Evolutionary conservation across 2,113 vertebrate genomes (phyloP).

Genomic region (Takifugu bimaculatus): DNA sequence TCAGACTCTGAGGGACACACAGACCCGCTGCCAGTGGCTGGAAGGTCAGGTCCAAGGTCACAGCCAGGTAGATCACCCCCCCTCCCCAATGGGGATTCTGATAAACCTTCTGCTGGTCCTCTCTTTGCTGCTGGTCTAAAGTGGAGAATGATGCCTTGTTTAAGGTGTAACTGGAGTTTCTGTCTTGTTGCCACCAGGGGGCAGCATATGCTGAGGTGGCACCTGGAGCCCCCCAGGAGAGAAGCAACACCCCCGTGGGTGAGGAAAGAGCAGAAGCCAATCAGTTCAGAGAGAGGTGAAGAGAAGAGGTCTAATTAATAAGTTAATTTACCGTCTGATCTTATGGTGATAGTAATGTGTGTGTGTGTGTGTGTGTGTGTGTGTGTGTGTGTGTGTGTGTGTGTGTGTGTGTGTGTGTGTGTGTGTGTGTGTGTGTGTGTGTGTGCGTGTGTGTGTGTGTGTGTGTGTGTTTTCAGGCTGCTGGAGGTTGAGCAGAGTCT

Average conservation of each 20-base stretch:
- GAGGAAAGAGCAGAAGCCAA: conserved; percentile 68
- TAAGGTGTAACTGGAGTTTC: background rate
- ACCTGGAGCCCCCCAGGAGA: conserved; percentile 85
- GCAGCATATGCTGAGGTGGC: conserved; percentile 74
- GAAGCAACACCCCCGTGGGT: conserved; percentile 61
- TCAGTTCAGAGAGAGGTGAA: conserved; percentile 81
- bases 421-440: background rate
- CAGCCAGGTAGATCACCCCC: conserved; percentile 21
- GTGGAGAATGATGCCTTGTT: too few species aligned
- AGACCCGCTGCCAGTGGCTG: conserved; percentile 78
- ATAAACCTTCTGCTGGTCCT: too few species aligned
- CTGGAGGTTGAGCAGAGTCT: conserved; percentile 78
- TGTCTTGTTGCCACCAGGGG: conserved; percentile 61
- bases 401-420: background rate
- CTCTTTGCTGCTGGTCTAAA: too few species aligned
- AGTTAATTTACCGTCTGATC: background rate
- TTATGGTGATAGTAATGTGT: background rate
- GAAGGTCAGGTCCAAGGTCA: conserved; percentile 66
- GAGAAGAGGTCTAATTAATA: background rate
- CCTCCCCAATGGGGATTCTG: too few species aligned
- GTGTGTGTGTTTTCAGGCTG: conserved; percentile 68
- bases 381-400: too few species aligned
- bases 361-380: conserved; percentile 2
- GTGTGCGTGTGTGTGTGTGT: background rate
- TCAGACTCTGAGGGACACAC: conserved; percentile 80